Conservation (phyloP, 2,888 invertebrate species). For the Meganola albula region DNA sequence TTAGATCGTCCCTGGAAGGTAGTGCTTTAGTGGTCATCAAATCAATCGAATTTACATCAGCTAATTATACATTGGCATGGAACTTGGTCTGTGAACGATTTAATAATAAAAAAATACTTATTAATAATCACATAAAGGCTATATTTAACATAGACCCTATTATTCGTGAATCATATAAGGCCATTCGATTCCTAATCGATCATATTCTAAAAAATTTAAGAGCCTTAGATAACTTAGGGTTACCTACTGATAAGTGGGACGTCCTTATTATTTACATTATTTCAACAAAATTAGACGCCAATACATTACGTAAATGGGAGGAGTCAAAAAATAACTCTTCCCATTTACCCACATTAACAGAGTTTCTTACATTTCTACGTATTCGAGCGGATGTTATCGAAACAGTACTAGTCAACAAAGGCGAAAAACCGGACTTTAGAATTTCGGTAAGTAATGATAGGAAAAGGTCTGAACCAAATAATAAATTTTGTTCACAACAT, state of each 20-base stretch:
- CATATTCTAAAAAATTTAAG: slow-evolving; percentile 6
- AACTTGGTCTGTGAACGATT: slow-evolving; percentile 7
- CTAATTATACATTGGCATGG: slow-evolving; percentile 14
- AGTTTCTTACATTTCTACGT: no score
- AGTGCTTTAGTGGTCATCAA: slow-evolving; percentile 14
- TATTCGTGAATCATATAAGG: slow-evolving; percentile 1
- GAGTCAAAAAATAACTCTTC: no score
- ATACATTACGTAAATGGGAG: no score
- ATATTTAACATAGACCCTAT: slow-evolving; percentile 3
- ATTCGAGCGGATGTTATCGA: no score
- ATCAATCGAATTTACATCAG: slow-evolving; percentile 14
- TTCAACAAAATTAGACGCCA: no score
- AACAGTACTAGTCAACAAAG: no score
- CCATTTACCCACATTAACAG: no score
- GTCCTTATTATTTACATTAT: no score
- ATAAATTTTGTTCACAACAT: no score
- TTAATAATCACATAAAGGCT: slow-evolving; percentile 4
- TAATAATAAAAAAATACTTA: slow-evolving; percentile 6
- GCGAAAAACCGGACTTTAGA: no score
- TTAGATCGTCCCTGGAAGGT: slow-evolving; percentile 17
- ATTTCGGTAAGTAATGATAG: no score
- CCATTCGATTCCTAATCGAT: slow-evolving; percentile 4
- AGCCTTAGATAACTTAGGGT: slow-evolving; percentile 5
- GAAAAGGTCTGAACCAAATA: no score
- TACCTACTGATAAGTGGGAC: slow-evolving; percentile 1